A percentile compares a stretch with the other conserved stretches of the same genome.
These are phyloP conservation scores for Etia nguti DNA, from an alignment of 2,113 vertebrate genomes.

Conservation along the genomic window DNA sequence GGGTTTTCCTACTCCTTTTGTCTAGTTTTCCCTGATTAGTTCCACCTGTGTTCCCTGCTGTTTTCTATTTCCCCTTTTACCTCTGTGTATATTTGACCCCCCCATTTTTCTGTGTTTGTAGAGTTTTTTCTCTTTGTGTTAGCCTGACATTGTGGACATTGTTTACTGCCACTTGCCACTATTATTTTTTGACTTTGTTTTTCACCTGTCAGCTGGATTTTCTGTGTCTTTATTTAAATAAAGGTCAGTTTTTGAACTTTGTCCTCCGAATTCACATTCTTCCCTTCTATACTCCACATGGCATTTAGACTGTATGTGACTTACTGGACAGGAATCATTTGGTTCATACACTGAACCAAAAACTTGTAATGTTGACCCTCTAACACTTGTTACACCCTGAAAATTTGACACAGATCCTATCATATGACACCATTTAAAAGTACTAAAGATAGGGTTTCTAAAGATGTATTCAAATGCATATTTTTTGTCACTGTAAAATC, in stretches of 20 bases:
- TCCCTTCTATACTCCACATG: neutral
- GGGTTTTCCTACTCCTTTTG: neutral
- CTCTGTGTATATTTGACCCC: neutral
- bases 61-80: neutral
- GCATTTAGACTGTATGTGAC: neutral
- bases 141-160: neutral
- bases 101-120: neutral
- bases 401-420: neutral
- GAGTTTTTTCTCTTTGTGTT: neutral
- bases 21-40: neutral
- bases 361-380: neutral
- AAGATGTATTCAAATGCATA: neutral
- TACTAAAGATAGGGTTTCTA: neutral
- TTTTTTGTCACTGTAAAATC: neutral
- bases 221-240: neutral
- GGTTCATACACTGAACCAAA: neutral
- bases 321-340: neutral
- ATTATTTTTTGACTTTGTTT: neutral
- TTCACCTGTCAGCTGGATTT: neutral
- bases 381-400: neutral
- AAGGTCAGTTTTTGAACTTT: neutral
- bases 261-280: neutral
- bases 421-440: neutral
- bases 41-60: neutral
- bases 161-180: neutral